Conservation (phyloP, 2,888 invertebrate species). For the Metopia argyrocephala region DNA sequence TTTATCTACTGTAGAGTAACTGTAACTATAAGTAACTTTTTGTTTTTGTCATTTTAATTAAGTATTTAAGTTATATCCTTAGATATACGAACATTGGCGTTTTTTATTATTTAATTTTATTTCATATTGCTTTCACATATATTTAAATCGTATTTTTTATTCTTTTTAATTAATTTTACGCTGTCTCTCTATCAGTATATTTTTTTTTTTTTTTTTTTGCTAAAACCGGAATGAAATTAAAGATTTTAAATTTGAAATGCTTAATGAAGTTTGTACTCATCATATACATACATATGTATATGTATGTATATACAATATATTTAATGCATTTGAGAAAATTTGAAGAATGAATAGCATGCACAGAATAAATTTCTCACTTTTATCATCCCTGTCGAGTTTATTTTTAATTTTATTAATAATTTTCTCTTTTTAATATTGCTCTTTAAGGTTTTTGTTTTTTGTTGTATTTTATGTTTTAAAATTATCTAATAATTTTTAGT, state of each 20-base stretch:
- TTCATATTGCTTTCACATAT: neutral
- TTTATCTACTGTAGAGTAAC: neutral
- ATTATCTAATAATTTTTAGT: conserved; percentile 57
- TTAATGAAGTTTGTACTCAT: no score
- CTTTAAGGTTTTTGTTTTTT: conserved; percentile 29
- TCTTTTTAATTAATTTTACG: neutral
- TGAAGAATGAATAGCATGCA: neutral
- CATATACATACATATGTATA: neutral
- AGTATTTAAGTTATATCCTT: neutral
- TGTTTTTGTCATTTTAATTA: neutral
- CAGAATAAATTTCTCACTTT: neutral
- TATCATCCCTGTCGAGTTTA: conserved; percentile 55
- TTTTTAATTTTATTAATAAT: conserved; percentile 69
- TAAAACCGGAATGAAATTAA: neutral
- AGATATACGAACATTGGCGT: neutral
- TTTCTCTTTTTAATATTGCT: conserved; percentile 65
- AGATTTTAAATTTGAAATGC: no score
- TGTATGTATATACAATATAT: no score
- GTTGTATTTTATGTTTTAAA: conserved; percentile 34
- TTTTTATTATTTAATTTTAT: neutral
- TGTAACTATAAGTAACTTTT: neutral
- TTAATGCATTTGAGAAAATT: no score
- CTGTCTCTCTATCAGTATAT: neutral
- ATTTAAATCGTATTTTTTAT: neutral
- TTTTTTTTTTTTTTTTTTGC: no score